Evolutionary conservation across 2,888 invertebrate genomes (phyloP), one percentile per base, ranked within the genome.

Genomic region (Thecocarcelia acutangulata): DNA sequence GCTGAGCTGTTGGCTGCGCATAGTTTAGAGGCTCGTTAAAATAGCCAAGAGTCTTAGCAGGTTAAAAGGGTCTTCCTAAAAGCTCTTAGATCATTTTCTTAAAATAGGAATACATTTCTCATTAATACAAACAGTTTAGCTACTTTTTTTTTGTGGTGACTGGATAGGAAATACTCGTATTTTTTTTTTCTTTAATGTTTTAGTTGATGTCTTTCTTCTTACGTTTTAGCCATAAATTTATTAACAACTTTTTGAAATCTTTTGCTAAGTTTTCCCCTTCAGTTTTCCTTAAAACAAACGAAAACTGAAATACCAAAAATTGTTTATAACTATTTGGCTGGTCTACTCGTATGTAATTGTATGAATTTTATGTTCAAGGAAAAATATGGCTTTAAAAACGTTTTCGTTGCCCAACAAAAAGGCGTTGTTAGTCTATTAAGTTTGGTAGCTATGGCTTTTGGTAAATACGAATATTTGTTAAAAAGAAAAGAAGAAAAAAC

Each of bases 191-290:
- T n/a, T n/a, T n/a, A n/a, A 44, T n/a, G 17, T 70, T 37, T 68
- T 54, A 12, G 58, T 52, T 54, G 33, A 56, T 76, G 61, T 66
- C 64, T 68, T 56, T 73, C 76, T 73, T 37, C 28, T 37, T 77
- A 70, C 74, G 69, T 78, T 83, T 78, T 72, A 68, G 81, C 83
- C 79, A 84, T 84, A 84, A 84, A 84, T 84, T 84, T 84, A 78
- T 83, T 80, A 84, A 78, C 82, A 83, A 82, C 74, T 76, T 83
- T 83, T 80, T 56, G 21, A 78, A 73, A 80, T 78, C 76, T 73
- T 77, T 76, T 42, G 24, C 21, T 54, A 44, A 40, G 28, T 72
- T 59, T 56, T 74, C 56, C 52, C 58, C 58, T 58, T 74, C 61
- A 28, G 12, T 15, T 50, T 66, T 66, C 63, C 68, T 50, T n/a